Evolutionary conservation across 2,888 invertebrate genomes (phyloP).

Genomic region (Malthinus flaveolus): DNA sequence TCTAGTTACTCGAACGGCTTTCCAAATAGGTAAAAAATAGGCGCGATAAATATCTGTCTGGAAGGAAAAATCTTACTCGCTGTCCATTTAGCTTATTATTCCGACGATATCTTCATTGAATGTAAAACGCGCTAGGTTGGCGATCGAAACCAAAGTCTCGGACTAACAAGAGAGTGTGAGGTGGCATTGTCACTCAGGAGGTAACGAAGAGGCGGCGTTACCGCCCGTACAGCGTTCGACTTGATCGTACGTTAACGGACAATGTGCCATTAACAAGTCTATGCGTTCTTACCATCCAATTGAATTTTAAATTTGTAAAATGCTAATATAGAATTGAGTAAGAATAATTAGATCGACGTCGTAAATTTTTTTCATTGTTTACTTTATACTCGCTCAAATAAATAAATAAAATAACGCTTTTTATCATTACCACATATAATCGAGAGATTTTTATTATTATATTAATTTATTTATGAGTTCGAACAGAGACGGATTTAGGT

Average conservation of each 20-base stretch:
- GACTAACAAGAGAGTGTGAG: conserved; percentile 56
- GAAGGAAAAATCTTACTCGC: conserved; percentile 30
- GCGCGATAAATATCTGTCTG: conserved; percentile 36
- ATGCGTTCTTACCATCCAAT: conserved; percentile 13
- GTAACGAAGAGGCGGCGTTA: conserved; percentile 51
- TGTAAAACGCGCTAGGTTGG: conserved; percentile 50
- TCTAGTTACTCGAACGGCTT: conserved; percentile 34
- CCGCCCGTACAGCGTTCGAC: conserved; percentile 47
- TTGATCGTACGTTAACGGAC: conserved; percentile 58
- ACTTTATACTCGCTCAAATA: no score
- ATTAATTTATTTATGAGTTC: no score
- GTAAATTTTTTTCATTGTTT: not conserved
- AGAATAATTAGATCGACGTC: conserved; percentile 5
- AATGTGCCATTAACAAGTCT: conserved; percentile 59
- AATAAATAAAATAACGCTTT: no score
- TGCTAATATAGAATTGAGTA: conserved; percentile 7
- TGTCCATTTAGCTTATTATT: conserved; percentile 54
- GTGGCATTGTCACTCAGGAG: conserved; percentile 54
- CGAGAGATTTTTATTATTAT: no score
- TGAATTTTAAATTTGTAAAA: conserved; percentile 27
- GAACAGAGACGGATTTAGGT: no score
- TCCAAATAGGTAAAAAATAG: conserved; percentile 38
- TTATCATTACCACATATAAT: no score
- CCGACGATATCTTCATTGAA: conserved; percentile 55
- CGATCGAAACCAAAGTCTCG: conserved; percentile 42